Conservation (phyloP, 2,888 invertebrate genomes). For the Trachelus troglodyta region DNA sequence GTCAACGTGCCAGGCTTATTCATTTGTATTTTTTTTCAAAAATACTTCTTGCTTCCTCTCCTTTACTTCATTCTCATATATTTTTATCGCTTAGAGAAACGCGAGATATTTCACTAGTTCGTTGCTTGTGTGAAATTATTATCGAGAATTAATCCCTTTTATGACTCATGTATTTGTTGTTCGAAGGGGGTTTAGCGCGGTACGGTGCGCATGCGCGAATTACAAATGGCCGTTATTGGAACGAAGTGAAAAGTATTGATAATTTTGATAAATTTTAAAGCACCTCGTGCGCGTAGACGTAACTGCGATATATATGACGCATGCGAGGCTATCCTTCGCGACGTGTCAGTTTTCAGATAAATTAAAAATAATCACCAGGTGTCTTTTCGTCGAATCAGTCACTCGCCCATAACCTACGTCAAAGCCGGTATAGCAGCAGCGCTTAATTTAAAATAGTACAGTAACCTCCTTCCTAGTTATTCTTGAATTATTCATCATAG, state of each 20-base stretch:
- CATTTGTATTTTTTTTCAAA: not conserved
- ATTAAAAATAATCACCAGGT: not conserved
- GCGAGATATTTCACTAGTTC: not conserved
- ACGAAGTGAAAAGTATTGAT: not conserved
- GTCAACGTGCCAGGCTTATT: constrained; percentile 40
- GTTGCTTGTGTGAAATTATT: not conserved
- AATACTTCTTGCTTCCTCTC: not conserved
- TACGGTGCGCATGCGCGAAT: not conserved
- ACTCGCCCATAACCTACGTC: not conserved
- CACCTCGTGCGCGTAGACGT: not conserved
- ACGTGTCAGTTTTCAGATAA: not conserved
- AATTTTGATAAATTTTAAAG: not conserved
- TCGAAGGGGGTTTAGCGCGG: not conserved
- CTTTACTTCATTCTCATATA: not conserved
- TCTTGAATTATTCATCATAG: not conserved
- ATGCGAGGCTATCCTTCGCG: not conserved
- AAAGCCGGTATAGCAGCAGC: not conserved
- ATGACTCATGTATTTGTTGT: not conserved
- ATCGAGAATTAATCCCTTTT: not conserved
- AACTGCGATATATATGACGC: not conserved
- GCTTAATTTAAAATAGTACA: not conserved
- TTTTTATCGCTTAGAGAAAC: not conserved
- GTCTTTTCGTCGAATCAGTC: not conserved
- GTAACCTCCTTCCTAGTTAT: not conserved
- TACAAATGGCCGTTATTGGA: not conserved